Percentiles rank a stretch among this genome's conserved stretches.
phyloP scores from a whole-genome alignment of 2,113 vertebrate genomes.

The Collichthys lucidus region DNA sequence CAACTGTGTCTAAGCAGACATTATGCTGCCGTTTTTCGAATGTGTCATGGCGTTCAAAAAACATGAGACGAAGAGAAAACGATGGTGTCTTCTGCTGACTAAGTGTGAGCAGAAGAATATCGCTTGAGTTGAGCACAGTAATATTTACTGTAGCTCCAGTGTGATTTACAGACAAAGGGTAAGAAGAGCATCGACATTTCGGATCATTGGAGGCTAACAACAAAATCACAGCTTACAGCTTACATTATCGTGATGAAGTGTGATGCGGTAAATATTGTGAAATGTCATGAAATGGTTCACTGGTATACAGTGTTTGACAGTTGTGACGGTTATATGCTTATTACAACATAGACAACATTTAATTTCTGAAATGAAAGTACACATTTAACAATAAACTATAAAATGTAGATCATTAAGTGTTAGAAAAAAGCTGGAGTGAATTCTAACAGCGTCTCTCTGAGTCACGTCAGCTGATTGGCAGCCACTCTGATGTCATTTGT shows the following conservation, averaged over 20 bases:
- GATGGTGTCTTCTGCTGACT: background rate
- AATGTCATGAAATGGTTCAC: conserved; percentile 50
- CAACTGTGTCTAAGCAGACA: background rate
- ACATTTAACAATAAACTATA: conserved; percentile 23
- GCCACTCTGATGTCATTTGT: conserved; percentile 79
- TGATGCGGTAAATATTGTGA: conserved; percentile 40
- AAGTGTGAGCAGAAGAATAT: background rate
- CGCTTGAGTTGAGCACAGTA: background rate
- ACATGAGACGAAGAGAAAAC: background rate
- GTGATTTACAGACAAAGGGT: conserved; percentile 13
- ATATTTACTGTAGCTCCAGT: conserved; percentile 10
- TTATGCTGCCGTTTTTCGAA: background rate
- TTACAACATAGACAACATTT: conserved; percentile 17
- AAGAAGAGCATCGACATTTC: background rate
- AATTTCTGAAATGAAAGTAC: conserved; percentile 15
- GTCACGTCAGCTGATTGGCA: conserved; percentile 76
- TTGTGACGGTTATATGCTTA: conserved; percentile 12
- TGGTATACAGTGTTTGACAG: conserved; percentile 8
- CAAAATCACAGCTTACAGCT: conserved; percentile 4
- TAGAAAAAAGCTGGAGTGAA: conserved; percentile 9
- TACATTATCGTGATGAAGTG: conserved; percentile 43
- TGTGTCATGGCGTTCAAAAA: no score
- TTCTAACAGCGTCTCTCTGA: conserved; percentile 44
- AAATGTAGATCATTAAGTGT: conserved; percentile 4
- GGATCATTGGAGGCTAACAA: conserved; percentile 36